Conservation (phyloP, 1,140 invertebrate genomes). For the Xylocopa sonorina region DNA sequence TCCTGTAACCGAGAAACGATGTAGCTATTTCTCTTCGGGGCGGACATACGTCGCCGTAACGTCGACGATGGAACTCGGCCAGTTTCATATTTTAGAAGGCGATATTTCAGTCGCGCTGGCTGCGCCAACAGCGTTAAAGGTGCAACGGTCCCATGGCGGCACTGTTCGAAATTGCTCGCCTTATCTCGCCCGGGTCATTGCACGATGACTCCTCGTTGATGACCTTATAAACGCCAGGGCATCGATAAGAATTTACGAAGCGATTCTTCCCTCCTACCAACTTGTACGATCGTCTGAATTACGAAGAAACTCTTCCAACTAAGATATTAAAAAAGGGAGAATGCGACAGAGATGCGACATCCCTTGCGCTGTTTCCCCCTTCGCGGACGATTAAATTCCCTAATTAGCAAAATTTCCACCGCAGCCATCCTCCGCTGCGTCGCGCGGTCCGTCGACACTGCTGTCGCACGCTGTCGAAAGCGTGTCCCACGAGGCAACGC, state of each 20-base stretch:
- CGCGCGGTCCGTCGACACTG: too few species aligned
- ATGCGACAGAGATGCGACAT: too few species aligned
- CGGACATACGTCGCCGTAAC: conserved; percentile 15
- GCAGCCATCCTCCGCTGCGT: too few species aligned
- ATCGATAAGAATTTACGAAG: conserved; percentile 7
- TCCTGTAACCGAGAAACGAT: conserved; percentile 45
- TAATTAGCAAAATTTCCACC: too few species aligned
- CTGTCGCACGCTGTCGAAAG: too few species aligned
- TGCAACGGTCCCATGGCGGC: conserved; percentile 25
- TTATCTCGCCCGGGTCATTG: conserved; percentile 56
- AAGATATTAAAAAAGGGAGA: not conserved
- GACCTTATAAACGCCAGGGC: not conserved
- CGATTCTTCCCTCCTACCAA: not conserved
- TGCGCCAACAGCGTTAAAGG: conserved; percentile 33
- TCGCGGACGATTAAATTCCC: not conserved
- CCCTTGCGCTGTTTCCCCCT: too few species aligned
- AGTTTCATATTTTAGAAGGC: conserved; percentile 64
- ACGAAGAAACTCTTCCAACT: not conserved
- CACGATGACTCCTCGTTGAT: conserved; percentile 14
- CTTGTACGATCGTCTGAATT: too few species aligned
- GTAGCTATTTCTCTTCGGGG: conserved; percentile 53
- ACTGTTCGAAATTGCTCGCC: conserved; percentile 48
- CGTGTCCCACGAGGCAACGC: too few species aligned
- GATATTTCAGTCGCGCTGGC: conserved; percentile 48
- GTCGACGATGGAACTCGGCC: conserved; percentile 49